These are phyloP conservation scores for Leuciscus waleckii DNA, from an alignment of 2,797 vertebrate genomes.

Conservation along the genomic window DNA sequence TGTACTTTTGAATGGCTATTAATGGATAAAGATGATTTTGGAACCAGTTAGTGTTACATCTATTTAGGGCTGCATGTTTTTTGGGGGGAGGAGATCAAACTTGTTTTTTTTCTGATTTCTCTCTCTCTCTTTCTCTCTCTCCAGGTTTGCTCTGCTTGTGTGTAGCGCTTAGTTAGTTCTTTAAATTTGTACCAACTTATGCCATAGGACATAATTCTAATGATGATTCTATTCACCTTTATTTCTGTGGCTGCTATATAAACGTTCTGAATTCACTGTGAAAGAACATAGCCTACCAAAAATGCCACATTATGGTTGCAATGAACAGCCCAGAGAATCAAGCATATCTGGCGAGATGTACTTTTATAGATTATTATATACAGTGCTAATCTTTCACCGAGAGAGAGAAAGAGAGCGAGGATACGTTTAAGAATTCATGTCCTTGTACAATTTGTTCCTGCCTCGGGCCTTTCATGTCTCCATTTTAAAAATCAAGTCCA, in stretches of 20 bases:
- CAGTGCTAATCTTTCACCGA: constrained; percentile 21
- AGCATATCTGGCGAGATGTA: constrained; percentile 8
- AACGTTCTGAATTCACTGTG: not conserved
- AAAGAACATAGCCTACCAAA: not conserved
- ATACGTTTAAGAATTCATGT: constrained; percentile 58
- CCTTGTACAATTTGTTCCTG: constrained; percentile 52
- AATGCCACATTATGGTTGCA: not conserved
- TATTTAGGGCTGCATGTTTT: not conserved
- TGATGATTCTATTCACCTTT: not conserved
- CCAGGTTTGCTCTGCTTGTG: not conserved
- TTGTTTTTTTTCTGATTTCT: not conserved
- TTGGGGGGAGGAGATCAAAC: no score
- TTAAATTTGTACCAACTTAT: not conserved
- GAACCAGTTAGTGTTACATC: not conserved
- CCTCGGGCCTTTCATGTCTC: constrained; percentile 56
- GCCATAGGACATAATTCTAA: not conserved
- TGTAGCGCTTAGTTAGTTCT: not conserved
- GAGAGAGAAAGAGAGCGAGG: not conserved
- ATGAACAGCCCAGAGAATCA: constrained; percentile 26
- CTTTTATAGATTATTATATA: constrained; percentile 37
- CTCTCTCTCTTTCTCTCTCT: no score
- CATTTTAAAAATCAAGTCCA: constrained; percentile 62
- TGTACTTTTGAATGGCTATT: not conserved
- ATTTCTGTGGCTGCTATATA: not conserved
- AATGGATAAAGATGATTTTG: not conserved